Conservation (phyloP, 2,797 vertebrate species). For the Diceros bicornis region DNA sequence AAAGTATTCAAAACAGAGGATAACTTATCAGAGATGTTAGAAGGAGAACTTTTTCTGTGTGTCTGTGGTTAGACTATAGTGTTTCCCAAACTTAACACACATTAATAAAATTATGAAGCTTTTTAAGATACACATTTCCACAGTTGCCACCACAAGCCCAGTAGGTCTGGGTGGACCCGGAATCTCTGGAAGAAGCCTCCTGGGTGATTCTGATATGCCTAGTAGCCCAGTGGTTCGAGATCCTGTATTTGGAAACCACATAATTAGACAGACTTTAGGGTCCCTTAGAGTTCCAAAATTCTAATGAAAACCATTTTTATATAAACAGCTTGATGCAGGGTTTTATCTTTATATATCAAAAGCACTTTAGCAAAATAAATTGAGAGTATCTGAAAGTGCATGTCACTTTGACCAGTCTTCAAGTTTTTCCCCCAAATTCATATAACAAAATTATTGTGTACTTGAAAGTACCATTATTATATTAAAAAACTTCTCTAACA, state of each 20-base stretch:
- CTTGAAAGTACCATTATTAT: conserved; percentile 3
- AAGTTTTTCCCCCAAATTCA: background rate
- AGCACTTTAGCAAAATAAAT: conserved; percentile 48
- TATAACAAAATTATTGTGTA: conserved; percentile 31
- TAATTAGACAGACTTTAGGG: conserved; percentile 21
- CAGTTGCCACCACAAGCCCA: background rate
- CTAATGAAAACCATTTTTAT: conserved; percentile 39
- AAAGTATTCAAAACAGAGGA: background rate
- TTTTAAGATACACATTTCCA: conserved; percentile 4
- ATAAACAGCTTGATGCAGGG: background rate
- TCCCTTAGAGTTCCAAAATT: conserved; percentile 4
- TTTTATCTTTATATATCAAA: conserved; percentile 51
- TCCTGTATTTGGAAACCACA: background rate
- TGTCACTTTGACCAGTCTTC: conserved; percentile 35
- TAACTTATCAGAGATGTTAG: background rate
- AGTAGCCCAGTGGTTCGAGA: background rate
- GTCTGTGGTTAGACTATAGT: background rate
- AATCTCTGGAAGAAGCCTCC: background rate
- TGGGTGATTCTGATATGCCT: background rate
- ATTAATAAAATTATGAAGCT: background rate
- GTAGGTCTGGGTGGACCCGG: background rate
- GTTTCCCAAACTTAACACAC: background rate
- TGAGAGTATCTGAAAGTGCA: background rate
- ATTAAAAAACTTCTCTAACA: background rate
- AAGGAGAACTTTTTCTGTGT: background rate